Evolutionary conservation across 2,888 invertebrate genomes (phyloP).

Genomic region (Pemphredon lugubris): DNA sequence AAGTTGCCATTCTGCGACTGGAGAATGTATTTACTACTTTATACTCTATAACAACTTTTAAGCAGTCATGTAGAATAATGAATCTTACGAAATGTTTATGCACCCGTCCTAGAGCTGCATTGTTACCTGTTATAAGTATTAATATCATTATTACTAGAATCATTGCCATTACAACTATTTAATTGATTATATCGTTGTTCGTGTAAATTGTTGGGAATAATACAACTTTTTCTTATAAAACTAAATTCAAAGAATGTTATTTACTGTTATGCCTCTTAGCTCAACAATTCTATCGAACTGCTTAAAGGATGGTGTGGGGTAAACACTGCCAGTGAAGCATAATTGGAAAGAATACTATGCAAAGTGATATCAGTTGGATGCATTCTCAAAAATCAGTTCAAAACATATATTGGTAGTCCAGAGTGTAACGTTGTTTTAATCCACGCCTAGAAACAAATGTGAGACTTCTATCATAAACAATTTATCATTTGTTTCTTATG

Average conservation of each 20-base stretch:
- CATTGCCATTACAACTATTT: constrained; percentile 28
- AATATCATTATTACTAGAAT: constrained; percentile 42
- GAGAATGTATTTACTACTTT: constrained; percentile 54
- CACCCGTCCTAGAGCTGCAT: too few relatives aligned
- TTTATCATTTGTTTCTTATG: constrained; percentile 28
- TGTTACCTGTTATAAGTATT: constrained; percentile 59
- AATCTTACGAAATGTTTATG: constrained; percentile 28
- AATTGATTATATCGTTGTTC: too few relatives aligned
- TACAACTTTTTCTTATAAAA: constrained; percentile 40
- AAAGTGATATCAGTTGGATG: constrained; percentile 22
- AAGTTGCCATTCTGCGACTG: constrained; percentile 64
- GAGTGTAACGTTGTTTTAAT: constrained; percentile 7
- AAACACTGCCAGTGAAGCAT: constrained; percentile 58
- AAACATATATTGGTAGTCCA: constrained; percentile 17
- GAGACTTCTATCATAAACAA: constrained; percentile 19
- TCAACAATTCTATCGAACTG: constrained; percentile 53
- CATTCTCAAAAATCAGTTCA: constrained; percentile 17
- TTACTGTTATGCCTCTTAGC: constrained; percentile 41
- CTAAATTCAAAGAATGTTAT: constrained; percentile 38
- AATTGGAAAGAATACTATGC: constrained; percentile 26
- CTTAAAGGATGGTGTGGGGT: constrained; percentile 63
- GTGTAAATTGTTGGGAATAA: constrained; percentile 41
- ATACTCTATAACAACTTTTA: constrained; percentile 67
- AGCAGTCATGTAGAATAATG: constrained; percentile 59
- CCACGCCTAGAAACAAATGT: too few relatives aligned